Evolutionary conservation across 2,797 vertebrate genomes (phyloP), one percentile per base, ranked within the genome.

Genomic region (Serranus cabrilla): DNA sequence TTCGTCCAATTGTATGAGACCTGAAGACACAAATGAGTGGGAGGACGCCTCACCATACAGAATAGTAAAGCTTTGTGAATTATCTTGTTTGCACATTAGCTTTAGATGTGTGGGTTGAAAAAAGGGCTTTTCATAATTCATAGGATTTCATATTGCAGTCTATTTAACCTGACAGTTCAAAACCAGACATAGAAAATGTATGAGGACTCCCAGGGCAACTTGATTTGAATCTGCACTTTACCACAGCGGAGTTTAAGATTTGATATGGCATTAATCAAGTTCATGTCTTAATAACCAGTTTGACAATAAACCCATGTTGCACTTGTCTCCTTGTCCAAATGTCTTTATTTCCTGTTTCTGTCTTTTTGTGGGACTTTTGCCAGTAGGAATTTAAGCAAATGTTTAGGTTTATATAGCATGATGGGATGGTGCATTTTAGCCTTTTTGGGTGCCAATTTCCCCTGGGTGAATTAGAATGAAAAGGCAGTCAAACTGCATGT

Each of bases 171-270:
- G 78, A 87, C 71, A 52, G 92, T 89, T 95, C 85, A 91, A 91
- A 93, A 94, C 87, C 91, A 89, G 95, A 93, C 93, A 87, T 92
- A 89, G 90, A 94, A 86, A 93, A 93, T 90, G 90, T 91, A 90
- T 88, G 90, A 96, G 94, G 95, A 89, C 86, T 91, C 88, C 89
- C 89, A 89, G 97, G 96, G 96, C 96, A 95, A 96, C 89, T 93
- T 96, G 94, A 95, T 96, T 92, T 95, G 94, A 96, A 95, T 95
- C 95, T 97, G 97, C 97, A 99, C 97, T 98, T 98, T 98, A 98
- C 94, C 94, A 96, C 95, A 93, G 93, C 89, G 89, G 94, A 93
- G 93, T 95, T 94, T 95, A 94, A 94, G 90, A 95, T 95, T 96
- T 97, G 95, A 94, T 95, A 95, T 93, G 95, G 87, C 93, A 96